Evolutionary conservation across 2,888 invertebrate species (phyloP).

Genomic region (Eupsilia transversa): DNA sequence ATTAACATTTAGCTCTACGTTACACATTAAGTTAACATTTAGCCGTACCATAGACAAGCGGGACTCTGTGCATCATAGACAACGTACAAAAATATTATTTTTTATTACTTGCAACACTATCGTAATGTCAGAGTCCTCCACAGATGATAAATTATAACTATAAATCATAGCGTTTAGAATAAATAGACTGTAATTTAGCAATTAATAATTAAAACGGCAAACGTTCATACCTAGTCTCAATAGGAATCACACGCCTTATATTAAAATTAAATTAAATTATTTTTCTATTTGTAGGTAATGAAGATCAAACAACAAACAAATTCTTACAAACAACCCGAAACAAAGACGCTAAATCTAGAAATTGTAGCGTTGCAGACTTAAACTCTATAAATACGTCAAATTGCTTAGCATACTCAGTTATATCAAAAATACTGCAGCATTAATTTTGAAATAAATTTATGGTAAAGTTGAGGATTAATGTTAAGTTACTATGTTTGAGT

Average conservation of each 20-base stretch:
- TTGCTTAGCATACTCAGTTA: too few relatives aligned
- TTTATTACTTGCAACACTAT: constrained; percentile 62
- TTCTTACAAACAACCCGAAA: constrained; percentile 31
- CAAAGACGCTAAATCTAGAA: constrained; percentile 17
- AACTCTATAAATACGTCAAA: too few relatives aligned
- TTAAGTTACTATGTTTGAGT: too few relatives aligned
- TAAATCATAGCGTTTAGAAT: constrained; percentile 60
- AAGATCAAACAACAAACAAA: constrained; percentile 56
- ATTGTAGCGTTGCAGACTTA: constrained; percentile 31
- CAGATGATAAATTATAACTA: constrained; percentile 58
- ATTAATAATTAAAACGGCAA: constrained; percentile 49
- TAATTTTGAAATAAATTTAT: too few relatives aligned
- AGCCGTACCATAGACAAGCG: constrained; percentile 61
- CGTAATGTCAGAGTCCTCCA: constrained; percentile 56
- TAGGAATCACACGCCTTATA: constrained; percentile 56
- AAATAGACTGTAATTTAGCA: constrained; percentile 62
- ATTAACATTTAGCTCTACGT: constrained; percentile 86
- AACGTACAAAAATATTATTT: constrained; percentile 66
- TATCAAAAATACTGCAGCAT: too few relatives aligned
- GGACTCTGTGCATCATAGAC: constrained; percentile 62
- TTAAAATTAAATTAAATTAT: constrained; percentile 47
- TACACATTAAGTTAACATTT: constrained; percentile 82
- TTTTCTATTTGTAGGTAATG: constrained; percentile 49
- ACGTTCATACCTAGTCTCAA: constrained; percentile 38
- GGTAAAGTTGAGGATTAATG: too few relatives aligned